phyloP scores from a whole-genome alignment of 2,888 invertebrate genomes.

The Tromatobia lineatoria region DNA sequence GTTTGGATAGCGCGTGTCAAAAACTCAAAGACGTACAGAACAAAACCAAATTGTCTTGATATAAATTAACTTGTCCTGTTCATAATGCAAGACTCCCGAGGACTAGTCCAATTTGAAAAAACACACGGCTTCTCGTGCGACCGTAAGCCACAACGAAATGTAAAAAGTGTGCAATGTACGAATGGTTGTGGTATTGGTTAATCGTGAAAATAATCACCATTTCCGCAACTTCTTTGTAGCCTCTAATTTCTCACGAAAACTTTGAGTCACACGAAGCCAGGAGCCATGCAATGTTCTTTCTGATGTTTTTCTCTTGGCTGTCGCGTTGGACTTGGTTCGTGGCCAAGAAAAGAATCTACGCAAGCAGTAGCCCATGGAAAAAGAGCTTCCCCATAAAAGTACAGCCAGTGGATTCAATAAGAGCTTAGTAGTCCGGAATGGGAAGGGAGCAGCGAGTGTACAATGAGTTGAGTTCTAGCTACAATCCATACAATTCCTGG shows the following conservation, averaged over 20 bases:
- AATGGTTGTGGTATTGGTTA: not conserved
- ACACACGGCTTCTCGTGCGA: too few species aligned
- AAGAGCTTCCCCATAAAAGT: constrained; percentile 26
- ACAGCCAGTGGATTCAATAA: constrained; percentile 11
- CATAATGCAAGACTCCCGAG: too few species aligned
- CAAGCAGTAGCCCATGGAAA: constrained; percentile 35
- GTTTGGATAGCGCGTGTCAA: too few species aligned
- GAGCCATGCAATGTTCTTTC: constrained; percentile 40
- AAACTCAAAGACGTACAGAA: too few species aligned
- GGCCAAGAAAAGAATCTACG: constrained; percentile 62
- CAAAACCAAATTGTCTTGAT: too few species aligned
- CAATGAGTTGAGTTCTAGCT: not conserved
- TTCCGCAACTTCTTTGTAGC: constrained; percentile 41
- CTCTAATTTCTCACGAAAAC: constrained; percentile 55
- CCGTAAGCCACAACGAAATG: not conserved
- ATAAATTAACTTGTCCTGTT: too few species aligned
- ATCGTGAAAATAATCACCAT: constrained; percentile 58
- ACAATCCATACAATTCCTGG: not conserved
- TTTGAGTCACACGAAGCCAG: constrained; percentile 15
- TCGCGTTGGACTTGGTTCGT: constrained; percentile 54
- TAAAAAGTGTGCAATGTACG: not conserved
- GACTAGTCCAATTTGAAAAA: too few species aligned
- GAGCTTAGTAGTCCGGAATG: constrained; percentile 15
- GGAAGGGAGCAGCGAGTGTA: constrained; percentile 7
- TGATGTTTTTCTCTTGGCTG: constrained; percentile 26